Base-by-base conservation (phyloP, 2,888 invertebrate genomes). In the Lacanobia oleracea region DNA sequence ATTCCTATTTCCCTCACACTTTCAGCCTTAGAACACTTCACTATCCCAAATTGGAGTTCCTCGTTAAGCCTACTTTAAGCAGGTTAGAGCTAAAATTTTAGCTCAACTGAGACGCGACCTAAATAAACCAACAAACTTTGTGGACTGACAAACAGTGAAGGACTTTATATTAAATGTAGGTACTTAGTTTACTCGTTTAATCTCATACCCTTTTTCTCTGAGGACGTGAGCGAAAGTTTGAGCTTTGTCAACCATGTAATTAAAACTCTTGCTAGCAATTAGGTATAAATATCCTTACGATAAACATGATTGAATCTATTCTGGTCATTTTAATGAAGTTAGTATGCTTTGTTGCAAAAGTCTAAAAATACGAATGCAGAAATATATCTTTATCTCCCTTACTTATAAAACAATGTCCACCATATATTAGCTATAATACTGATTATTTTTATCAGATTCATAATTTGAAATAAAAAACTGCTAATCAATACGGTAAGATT, bases 51-150 rank as follows among this genome's bases (percentile, higher is more conserved):
- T 79, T 79, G 67, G 27, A 75, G 57, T 48, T 71, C 53, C 56
- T 72, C 23, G 67, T 57, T 74, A 78, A 83, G 75, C 74, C 74
- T 75, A 71, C 75, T 83, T 77, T 72, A 60, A 77, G 45, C 67
- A 69, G 80, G 75, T 73, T 72, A 71, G 72, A 54, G 57, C 67
- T 73, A 71, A 76, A 70, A 79, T 81, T 83, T 75, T 72, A 79
- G 73, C 56, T 65, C 64, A 51, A 45, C 56, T 50, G 56, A 72
- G 82, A 73, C 63, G 45, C 53, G 78, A 60, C 81, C 83, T 81
- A 71, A 74, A 81, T 83, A 83, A 81, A 76, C 79, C 54, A 48
- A 64, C 60, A 8, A 56, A 81, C 61, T 74, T 72, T 60, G 73
- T 68, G 67, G 63, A 45, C 66, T 56, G 57, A 63, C 67, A 56